Base-by-base conservation (phyloP, 2,797 vertebrate genomes). In the Siniperca obscura region DNA sequence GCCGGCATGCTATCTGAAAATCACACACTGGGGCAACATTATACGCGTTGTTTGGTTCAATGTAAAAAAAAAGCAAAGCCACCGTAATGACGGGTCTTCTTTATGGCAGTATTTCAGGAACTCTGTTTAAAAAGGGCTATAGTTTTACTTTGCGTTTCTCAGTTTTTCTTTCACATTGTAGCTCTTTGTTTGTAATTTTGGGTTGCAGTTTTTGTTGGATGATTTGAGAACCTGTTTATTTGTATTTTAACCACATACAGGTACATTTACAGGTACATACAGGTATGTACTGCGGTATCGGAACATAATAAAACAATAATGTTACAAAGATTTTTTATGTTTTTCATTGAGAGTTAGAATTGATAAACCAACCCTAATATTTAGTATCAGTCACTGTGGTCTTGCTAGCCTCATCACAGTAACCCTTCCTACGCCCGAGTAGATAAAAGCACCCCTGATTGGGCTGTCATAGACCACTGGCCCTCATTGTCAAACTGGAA, bases 401-500 rank as follows among this genome's bases (percentile, higher is more conserved):
- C 53, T 52, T 34, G 13, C n/a, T 60, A 30, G 38, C 44, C 34
- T 59, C 53, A 12, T 79, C 68, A 70, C 36, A 11, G 30, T 25
- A 64, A 60, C 38, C 34, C n/a, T 56, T 19, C 56, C 36, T 34
- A 60, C 30, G 69, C 19, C 48, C 14, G 14, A 46, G 76, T 50
- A 78, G 75, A 76, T 70, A 34, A 81, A 70, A 25, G 17, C 50
- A 65, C 38, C 22, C 9, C 30, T 42, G 65, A 67, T 73, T 64
- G 52, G 55, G 19, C 38, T 38, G 70, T 77, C 70, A 69, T 77
- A 61, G 76, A 25, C 22, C 60, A 50, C 21, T 30, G 19, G 25
- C 57, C 19, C 34, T 30, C 34, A 71, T 25, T 27, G 38, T 65
- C n/a, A 42, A 53, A 64, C 48, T 38, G 44, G 36, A 55, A 66